Evolutionary conservation across 2,888 invertebrate genomes (phyloP).

Genomic region (Drosophila picticornis): DNA sequence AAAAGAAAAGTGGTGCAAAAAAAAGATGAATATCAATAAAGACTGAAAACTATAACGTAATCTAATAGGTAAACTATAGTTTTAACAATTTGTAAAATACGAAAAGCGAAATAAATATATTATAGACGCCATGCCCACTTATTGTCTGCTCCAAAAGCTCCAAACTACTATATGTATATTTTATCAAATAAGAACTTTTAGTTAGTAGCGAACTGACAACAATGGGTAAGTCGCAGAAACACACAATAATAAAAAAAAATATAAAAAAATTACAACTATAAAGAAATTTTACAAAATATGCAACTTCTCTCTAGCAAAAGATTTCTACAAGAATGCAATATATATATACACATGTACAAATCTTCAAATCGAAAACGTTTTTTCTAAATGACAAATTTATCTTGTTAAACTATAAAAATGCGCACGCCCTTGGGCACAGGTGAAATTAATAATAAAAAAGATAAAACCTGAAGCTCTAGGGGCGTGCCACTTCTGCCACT

Average conservation of each 20-base stretch:
- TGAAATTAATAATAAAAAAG: neutral
- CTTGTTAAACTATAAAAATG: neutral
- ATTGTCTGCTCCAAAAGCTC: constrained; percentile 63
- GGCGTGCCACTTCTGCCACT: constrained; percentile 60
- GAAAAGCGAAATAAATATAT: constrained; percentile 63
- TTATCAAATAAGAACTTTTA: constrained; percentile 61
- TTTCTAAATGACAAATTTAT: neutral
- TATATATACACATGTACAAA: constrained; percentile 19
- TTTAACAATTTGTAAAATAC: constrained; percentile 67
- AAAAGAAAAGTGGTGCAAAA: constrained; percentile 31
- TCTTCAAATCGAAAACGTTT: constrained; percentile 7
- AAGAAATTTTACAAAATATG: constrained; percentile 1
- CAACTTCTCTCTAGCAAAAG: constrained; percentile 32
- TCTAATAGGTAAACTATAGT: constrained; percentile 60
- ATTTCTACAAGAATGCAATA: constrained; percentile 2
- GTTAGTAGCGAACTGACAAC: constrained; percentile 70
- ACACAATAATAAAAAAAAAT: constrained; percentile 27
- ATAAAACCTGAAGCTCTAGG: constrained; percentile 46
- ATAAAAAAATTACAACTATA: neutral
- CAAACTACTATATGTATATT: constrained; percentile 21
- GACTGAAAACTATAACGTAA: constrained; percentile 40
- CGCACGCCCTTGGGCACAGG: constrained; percentile 7
- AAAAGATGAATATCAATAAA: constrained; percentile 18
- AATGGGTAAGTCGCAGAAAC: constrained; percentile 69
- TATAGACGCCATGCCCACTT: constrained; percentile 69